phyloP scores from a whole-genome alignment of 2,888 invertebrate genomes.

The Agonopterix alstromeriana region DNA sequence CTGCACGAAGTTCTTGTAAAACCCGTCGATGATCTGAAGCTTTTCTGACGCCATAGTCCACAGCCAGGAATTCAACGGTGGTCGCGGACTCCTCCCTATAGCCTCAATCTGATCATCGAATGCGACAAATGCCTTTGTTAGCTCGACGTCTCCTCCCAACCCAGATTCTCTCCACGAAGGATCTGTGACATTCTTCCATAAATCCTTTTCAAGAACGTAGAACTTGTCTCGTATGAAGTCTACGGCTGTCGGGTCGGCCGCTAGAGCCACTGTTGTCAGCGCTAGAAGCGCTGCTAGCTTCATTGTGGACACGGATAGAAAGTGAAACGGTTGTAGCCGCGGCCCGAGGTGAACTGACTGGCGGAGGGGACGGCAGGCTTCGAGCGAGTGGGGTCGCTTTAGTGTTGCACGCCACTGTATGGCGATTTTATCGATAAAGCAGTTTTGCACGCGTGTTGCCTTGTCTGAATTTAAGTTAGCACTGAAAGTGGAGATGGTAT shows the following conservation, averaged over 20 bases:
- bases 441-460: not conserved
- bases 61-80: conserved; percentile 69
- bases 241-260: conserved; percentile 57
- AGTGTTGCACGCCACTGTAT: conserved; percentile 30
- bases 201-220: conserved; percentile 72
- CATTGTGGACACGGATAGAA: conserved; percentile 33
- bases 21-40: conserved; percentile 77
- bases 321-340: conserved; percentile 33
- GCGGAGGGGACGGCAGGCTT: conserved; percentile 40
- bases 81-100: conserved; percentile 36
- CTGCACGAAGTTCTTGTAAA: conserved; percentile 81
- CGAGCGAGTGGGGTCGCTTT: conserved; percentile 37
- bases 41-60: conserved; percentile 80
- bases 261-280: conserved; percentile 28
- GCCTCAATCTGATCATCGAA: conserved; percentile 72
- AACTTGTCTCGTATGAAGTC: conserved; percentile 79
- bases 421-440: not conserved
- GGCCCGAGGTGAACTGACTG: conserved; percentile 38
- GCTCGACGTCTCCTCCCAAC: conserved; percentile 68
- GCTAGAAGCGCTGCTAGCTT: conserved; percentile 46
- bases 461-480: not conserved
- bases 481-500: not conserved
- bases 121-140: conserved; percentile 75
- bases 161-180: conserved; percentile 49
- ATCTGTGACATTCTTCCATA: conserved; percentile 64